These are phyloP conservation scores for Smittia aterrima DNA, from an alignment of 2,888 invertebrate genomes.

Conservation along the genomic window DNA sequence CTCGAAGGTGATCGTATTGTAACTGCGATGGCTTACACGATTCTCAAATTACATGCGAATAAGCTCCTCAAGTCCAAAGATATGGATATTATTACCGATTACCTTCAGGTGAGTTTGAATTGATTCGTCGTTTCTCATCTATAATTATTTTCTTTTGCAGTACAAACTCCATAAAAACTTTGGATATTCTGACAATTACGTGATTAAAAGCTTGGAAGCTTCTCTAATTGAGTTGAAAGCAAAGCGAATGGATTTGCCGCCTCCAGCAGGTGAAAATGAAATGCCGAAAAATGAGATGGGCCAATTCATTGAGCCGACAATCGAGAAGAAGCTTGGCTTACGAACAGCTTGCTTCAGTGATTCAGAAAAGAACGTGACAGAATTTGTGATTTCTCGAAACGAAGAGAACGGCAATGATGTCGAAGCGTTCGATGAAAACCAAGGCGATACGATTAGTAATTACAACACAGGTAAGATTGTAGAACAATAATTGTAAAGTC, in stretches of 20 bases:
- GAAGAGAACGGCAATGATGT: constrained; percentile 24
- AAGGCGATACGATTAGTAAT: constrained; percentile 18
- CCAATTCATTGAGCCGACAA: constrained; percentile 70
- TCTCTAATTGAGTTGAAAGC: constrained; percentile 79
- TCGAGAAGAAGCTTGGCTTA: constrained; percentile 62
- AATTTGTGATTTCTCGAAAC: constrained; percentile 63
- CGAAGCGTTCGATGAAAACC: constrained; percentile 11
- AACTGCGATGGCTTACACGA: constrained; percentile 87
- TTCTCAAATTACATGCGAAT: constrained; percentile 85
- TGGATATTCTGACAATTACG: constrained; percentile 82
- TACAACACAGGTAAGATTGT: constrained; percentile 31
- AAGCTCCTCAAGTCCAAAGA: constrained; percentile 68
- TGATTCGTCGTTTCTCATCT: constrained; percentile 55
- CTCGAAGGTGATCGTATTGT: constrained; percentile 88
- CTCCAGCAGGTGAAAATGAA: constrained; percentile 69
- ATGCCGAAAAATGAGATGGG: constrained; percentile 78
- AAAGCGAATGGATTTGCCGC: constrained; percentile 75
- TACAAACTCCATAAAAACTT: constrained; percentile 79
- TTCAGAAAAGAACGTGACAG: constrained; percentile 69
- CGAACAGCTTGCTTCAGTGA: constrained; percentile 71
- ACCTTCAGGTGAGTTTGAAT: constrained; percentile 56
- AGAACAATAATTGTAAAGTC: too few species aligned
- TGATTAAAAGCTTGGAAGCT: constrained; percentile 74
- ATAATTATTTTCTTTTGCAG: constrained; percentile 64
- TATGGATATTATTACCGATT: constrained; percentile 78